Conservation (phyloP, 64 coral and sea anemone species). For the Pocillopora damicornis region DNA sequence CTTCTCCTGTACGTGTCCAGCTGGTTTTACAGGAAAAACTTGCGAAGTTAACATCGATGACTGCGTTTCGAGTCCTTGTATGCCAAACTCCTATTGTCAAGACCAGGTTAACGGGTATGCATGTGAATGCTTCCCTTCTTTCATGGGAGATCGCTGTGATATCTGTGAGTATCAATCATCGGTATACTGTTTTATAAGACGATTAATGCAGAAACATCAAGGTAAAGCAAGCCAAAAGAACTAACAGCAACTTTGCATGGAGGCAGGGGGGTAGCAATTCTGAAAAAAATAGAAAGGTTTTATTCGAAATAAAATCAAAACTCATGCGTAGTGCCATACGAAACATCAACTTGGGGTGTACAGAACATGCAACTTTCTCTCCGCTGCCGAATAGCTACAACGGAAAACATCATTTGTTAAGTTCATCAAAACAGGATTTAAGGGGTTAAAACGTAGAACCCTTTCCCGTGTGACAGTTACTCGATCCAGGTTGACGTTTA, state of each 20-base stretch:
- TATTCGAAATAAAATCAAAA: neutral
- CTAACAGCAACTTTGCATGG: neutral
- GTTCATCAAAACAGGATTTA: too few relatives aligned
- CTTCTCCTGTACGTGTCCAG: constrained; percentile 40
- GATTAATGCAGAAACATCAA: neutral
- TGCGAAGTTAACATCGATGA: constrained; percentile 62
- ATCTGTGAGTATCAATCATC: constrained; percentile 31
- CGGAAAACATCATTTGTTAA: too few relatives aligned
- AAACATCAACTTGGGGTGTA: neutral
- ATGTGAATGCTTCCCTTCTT: constrained; percentile 53
- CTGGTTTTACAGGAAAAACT: constrained; percentile 37
- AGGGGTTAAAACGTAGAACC: too few relatives aligned
- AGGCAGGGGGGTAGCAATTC: too few relatives aligned
- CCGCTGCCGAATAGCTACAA: neutral
- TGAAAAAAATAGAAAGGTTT: neutral
- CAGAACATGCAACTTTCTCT: neutral
- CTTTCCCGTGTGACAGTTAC: too few relatives aligned
- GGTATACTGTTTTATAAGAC: neutral
- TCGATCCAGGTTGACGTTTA: too few relatives aligned
- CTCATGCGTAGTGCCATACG: too few relatives aligned
- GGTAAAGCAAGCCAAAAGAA: neutral
- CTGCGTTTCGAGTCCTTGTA: constrained; percentile 49
- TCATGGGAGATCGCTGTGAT: constrained; percentile 52
- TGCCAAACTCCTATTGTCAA: constrained; percentile 45
- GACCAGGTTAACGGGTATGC: constrained; percentile 50